These are phyloP conservation scores for Prunella himalayana DNA, from an alignment of 2,113 vertebrate species.

Conservation along the genomic window DNA sequence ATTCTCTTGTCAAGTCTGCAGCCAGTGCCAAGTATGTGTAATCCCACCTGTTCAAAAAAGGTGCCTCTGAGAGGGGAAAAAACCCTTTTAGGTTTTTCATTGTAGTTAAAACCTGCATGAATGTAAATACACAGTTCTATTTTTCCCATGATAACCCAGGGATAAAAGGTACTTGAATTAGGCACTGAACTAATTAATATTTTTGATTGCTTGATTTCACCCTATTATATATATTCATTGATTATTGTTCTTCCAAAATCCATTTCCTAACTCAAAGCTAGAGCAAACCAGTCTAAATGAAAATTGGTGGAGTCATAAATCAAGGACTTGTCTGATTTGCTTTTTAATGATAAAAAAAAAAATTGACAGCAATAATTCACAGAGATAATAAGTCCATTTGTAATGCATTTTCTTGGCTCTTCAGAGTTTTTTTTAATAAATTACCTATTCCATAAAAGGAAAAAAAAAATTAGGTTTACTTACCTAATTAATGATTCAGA, in stretches of 20 bases:
- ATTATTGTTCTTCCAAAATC: not conserved
- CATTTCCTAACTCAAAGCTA: slow-evolving; percentile 12
- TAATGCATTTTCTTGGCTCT: slow-evolving; percentile 54
- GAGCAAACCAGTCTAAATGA: slow-evolving; percentile 52
- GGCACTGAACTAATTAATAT: slow-evolving; percentile 14
- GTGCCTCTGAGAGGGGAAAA: not conserved
- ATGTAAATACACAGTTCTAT: not conserved
- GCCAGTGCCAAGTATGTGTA: not conserved
- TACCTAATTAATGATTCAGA: slow-evolving; percentile 68
- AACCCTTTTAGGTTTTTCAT: not conserved
- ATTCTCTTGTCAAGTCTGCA: not conserved
- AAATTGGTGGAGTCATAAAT: slow-evolving; percentile 69
- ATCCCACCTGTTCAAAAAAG: not conserved
- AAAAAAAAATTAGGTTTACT: not conserved
- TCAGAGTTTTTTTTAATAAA: slow-evolving; percentile 52
- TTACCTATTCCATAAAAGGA: slow-evolving; percentile 48
- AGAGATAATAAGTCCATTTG: slow-evolving; percentile 58
- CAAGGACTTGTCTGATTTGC: slow-evolving; percentile 68
- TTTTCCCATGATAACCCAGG: not conserved
- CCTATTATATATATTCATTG: slow-evolving; percentile 45
- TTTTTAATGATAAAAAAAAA: slow-evolving; percentile 67
- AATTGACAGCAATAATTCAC: slow-evolving; percentile 49
- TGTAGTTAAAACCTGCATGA: not conserved
- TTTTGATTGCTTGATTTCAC: slow-evolving; percentile 54
- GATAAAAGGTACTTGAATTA: not conserved